Evolutionary conservation across 1,140 invertebrate genomes (phyloP), one percentile per base, ranked within the genome.

Genomic region (Nasonia longicornis): DNA sequence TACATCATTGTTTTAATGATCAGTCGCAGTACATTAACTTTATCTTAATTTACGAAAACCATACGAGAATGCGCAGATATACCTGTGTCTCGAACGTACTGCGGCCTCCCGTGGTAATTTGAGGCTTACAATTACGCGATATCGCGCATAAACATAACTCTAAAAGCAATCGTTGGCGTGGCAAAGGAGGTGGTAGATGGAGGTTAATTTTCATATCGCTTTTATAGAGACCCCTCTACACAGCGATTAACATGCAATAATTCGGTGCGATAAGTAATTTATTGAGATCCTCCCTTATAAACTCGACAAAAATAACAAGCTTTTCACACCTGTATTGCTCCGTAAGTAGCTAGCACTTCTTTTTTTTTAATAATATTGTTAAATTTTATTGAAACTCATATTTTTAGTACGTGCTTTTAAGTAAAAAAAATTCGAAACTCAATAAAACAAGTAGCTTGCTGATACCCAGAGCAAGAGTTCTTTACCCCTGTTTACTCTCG

Each of bases 201-300:
- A 70, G 64, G 52, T 82, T 71, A 81, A 84, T 83, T 77, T 77
- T 83, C 69, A 77, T 80, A 82, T 84, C 73, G 78, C 72, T 80
- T 83, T 82, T 81, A 82, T 79, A 74, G 75, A 67, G 72, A 38
- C 29, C 42, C 42, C 69, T 16, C 67, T 73, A 81, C 77, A 66
- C 45, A 42, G 72, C 81, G 82, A 84, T 85, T 83, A 85, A 81
- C 82, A 81, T 80, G 75, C 73, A 81, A 83, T 84, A 64, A 85
- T 82, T 85, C 75, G 81, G 64, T 38, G 14, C 73, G 74, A 79
- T 84, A 84, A 80, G 63, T 69, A 73, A 72, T 63, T 64, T 73
- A 75, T 78, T 29, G 63, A 58, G 16, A 70, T 74, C 26, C 26
- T 58, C 52, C 66, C 45, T 74, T 42, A 67, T 77, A 66, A 3